A percentile compares a stretch with the other conserved stretches of the same genome.
Evolutionary conservation across 2,888 invertebrate genomes (phyloP).

Genomic region (Magallana nippona): DNA sequence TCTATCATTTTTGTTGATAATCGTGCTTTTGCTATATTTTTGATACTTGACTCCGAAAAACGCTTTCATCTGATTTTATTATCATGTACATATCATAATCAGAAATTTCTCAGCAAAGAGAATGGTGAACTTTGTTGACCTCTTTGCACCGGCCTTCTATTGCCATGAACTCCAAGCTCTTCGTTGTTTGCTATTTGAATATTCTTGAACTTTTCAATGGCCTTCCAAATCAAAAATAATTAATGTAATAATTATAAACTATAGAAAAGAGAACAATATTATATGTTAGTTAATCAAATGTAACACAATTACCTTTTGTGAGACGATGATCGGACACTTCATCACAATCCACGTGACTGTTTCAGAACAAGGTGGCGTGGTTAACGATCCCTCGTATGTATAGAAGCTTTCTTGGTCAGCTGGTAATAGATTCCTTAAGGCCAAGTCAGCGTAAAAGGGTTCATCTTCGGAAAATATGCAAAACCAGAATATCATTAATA

Average conservation of each 20-base stretch:
- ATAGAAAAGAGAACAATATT: too few species aligned
- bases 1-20: too few species aligned
- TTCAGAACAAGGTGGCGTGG: not conserved
- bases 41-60: too few species aligned
- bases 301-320: not conserved
- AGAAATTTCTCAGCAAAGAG: not conserved
- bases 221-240: not conserved
- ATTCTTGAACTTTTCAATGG: not conserved
- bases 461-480: too few species aligned
- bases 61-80: too few species aligned
- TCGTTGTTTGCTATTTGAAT: not conserved
- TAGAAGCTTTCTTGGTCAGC: not conserved
- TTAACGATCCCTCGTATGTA: not conserved
- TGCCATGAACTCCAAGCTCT: not conserved
- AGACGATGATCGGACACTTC: constrained; percentile 1
- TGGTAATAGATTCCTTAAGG: not conserved
- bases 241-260: too few species aligned
- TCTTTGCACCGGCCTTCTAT: not conserved
- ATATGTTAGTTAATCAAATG: too few species aligned
- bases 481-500: too few species aligned
- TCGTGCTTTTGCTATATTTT: too few species aligned
- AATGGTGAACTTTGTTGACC: not conserved
- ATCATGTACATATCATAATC: not conserved
- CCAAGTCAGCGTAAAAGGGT: too few species aligned
- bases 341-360: constrained; percentile 2